phyloP scores from a whole-genome alignment of 2,797 vertebrate genomes.

The Stomatorhinus walkeri region DNA sequence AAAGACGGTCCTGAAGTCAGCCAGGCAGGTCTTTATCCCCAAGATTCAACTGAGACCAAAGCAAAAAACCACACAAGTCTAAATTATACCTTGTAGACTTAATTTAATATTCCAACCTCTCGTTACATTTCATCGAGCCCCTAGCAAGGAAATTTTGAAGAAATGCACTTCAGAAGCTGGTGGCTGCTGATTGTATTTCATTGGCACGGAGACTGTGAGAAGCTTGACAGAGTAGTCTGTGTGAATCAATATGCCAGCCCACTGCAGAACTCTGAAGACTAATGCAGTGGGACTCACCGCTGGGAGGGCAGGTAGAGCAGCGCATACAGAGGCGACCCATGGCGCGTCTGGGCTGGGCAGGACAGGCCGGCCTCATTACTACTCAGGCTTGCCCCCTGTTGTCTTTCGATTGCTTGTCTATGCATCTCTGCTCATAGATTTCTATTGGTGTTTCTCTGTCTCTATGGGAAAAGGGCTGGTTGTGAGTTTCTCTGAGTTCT shows the following conservation, averaged over 20 bases:
- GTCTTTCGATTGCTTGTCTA: neutral
- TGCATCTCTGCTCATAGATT: conserved; percentile 1
- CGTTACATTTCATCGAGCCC: neutral
- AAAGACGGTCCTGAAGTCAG: neutral
- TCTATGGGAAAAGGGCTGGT: neutral
- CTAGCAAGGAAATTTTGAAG: neutral
- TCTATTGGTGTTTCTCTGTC: neutral
- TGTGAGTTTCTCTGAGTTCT: neutral
- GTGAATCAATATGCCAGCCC: conserved; percentile 12
- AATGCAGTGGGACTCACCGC: neutral
- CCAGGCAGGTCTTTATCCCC: neutral
- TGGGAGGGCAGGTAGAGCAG: neutral
- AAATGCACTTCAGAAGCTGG: neutral
- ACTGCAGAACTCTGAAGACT: neutral
- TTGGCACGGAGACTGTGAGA: conserved; percentile 1
- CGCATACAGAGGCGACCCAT: neutral
- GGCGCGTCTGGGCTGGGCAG: neutral
- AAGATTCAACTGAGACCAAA: neutral
- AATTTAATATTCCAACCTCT: neutral
- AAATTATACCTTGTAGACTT: conserved; percentile 10
- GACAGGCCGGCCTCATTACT: neutral
- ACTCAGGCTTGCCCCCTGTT: neutral
- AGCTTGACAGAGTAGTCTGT: conserved; percentile 1
- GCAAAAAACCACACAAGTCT: neutral
- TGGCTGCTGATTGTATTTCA: neutral